These are phyloP conservation scores for Danio aesculapii DNA, from an alignment of 2,797 vertebrate species.

Conservation along the genomic window DNA sequence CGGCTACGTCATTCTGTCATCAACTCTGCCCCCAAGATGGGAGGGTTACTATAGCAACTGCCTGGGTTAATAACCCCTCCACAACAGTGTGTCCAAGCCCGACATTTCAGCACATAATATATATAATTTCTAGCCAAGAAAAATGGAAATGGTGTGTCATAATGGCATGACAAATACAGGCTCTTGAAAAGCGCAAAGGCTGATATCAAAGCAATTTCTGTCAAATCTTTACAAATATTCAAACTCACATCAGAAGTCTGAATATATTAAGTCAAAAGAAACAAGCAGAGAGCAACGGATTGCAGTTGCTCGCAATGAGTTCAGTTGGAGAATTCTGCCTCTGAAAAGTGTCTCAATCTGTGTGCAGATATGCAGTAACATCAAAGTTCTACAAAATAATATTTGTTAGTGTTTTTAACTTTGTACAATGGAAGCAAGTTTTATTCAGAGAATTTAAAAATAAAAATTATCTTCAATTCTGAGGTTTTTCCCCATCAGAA, in stretches of 20 bases:
- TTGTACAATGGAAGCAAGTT: too few relatives aligned
- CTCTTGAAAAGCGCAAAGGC: slow-evolving; percentile 31
- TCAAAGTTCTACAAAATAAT: too few relatives aligned
- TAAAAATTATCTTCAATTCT: too few relatives aligned
- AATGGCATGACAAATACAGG: slow-evolving; percentile 44
- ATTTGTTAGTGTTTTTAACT: too few relatives aligned
- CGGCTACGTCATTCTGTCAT: slow-evolving; percentile 38
- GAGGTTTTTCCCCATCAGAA: too few relatives aligned
- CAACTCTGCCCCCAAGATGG: slow-evolving; percentile 35
- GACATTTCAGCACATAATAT: slow-evolving; percentile 46
- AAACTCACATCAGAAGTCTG: neutral
- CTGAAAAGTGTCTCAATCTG: too few relatives aligned
- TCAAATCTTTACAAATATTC: slow-evolving; percentile 35
- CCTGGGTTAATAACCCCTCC: slow-evolving; percentile 54
- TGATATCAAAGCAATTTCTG: slow-evolving; percentile 41
- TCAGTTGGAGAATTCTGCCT: neutral
- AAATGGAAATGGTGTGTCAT: slow-evolving; percentile 30
- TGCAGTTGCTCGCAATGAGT: too few relatives aligned
- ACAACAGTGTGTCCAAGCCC: slow-evolving; percentile 42
- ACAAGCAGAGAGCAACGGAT: neutral
- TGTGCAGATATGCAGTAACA: too few relatives aligned
- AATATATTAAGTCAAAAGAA: slow-evolving; percentile 10
- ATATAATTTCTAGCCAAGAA: slow-evolving; percentile 44
- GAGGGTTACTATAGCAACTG: slow-evolving; percentile 58
- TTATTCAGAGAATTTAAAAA: too few relatives aligned